phyloP scores from a whole-genome alignment of 1,140 invertebrate genomes.

The Daktulosphaira vitifoliae region DNA sequence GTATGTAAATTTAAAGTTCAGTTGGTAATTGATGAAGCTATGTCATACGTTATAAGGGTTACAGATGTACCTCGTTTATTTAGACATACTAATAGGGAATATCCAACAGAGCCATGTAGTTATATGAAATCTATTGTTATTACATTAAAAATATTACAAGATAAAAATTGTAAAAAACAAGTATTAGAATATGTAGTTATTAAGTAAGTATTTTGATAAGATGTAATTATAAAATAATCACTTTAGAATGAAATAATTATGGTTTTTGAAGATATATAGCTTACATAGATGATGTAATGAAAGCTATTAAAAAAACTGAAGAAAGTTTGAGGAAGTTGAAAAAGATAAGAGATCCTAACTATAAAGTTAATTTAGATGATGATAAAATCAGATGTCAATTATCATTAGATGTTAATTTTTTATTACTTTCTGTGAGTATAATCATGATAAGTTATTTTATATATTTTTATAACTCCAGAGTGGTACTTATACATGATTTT shows the following conservation, averaged over 20 bases:
- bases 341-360: conserved; percentile 25
- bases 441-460: too few relatives aligned
- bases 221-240: too few relatives aligned
- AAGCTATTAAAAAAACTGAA: conserved; percentile 29
- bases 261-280: conserved; percentile 7
- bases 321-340: conserved; percentile 27
- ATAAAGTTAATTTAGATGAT: conserved; percentile 18
- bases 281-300: conserved; percentile 24
- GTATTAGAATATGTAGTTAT: conserved; percentile 21
- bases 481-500: too few relatives aligned
- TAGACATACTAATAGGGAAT: conserved; percentile 23
- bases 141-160: conserved; percentile 14
- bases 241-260: too few relatives aligned
- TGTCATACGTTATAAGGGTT: conserved; percentile 27
- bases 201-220: conserved; percentile 7
- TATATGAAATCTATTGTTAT: conserved; percentile 27
- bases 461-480: too few relatives aligned
- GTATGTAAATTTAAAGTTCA: conserved; percentile 17
- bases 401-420: conserved; percentile 14
- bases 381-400: conserved; percentile 24
- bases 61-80: conserved; percentile 26
- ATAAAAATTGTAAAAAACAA: conserved; percentile 22
- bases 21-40: conserved; percentile 17
- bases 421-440: conserved; percentile 10
- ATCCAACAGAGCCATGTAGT: conserved; percentile 21